Evolutionary conservation across 2,888 invertebrate genomes (phyloP).

Genomic region (Pegoplata infirma): DNA sequence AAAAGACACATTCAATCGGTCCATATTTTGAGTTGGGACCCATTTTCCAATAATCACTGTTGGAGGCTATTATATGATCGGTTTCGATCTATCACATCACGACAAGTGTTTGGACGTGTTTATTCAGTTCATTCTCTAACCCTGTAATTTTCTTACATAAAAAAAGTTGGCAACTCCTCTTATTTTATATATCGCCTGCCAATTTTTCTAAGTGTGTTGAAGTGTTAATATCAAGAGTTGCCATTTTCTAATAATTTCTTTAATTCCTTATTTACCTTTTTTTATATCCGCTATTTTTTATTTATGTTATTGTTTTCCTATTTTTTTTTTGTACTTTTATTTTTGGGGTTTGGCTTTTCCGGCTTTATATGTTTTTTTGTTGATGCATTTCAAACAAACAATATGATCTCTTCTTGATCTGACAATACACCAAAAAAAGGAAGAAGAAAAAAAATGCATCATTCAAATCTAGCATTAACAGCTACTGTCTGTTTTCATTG

Average conservation of each 20-base stretch:
- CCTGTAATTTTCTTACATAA: too few relatives aligned
- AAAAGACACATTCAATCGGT: too few relatives aligned
- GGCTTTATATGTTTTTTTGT: conserved; percentile 69
- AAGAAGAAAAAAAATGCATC: conserved; percentile 35
- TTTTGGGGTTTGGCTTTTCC: conserved; percentile 72
- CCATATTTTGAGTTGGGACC: too few relatives aligned
- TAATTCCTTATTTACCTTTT: not conserved
- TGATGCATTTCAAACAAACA: conserved; percentile 17
- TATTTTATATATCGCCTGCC: not conserved
- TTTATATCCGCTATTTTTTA: not conserved
- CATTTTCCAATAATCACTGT: too few relatives aligned
- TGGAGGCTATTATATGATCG: too few relatives aligned
- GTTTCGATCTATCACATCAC: too few relatives aligned
- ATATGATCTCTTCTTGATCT: conserved; percentile 18
- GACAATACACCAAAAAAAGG: conserved; percentile 41
- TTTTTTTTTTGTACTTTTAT: not conserved
- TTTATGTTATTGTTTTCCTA: not conserved
- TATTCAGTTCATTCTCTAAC: too few relatives aligned
- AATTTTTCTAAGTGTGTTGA: not conserved
- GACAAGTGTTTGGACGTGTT: too few relatives aligned
- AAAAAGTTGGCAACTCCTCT: not conserved
- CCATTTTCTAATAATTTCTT: not conserved
- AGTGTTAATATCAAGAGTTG: not conserved
- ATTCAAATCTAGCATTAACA: conserved; percentile 4
- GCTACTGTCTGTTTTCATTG: conserved; percentile 14